Conservation (phyloP, 2,888 invertebrate species). For the Drosophila neutralis region DNA sequence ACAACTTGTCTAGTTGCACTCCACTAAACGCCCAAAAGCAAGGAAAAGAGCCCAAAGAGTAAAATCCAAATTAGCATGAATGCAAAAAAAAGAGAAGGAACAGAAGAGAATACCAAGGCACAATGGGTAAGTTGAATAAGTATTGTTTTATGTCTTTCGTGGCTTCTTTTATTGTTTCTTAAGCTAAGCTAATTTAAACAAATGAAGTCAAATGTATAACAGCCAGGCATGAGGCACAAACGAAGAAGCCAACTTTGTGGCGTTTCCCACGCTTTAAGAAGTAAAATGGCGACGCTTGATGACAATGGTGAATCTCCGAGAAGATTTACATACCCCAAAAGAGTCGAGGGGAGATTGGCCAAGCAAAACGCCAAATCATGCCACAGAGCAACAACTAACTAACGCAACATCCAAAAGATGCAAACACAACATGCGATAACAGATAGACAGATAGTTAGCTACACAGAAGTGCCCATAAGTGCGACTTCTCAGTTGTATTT, state of each 20-base stretch:
- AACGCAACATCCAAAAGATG: slow-evolving; percentile 54
- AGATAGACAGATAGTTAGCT: slow-evolving; percentile 1
- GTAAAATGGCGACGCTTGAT: slow-evolving; percentile 37
- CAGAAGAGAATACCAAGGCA: neutral
- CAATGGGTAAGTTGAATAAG: slow-evolving; percentile 25
- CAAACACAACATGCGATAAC: slow-evolving; percentile 37
- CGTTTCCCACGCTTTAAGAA: slow-evolving; percentile 67
- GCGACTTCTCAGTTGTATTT: slow-evolving; percentile 24
- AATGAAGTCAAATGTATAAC: slow-evolving; percentile 46
- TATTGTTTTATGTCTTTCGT: slow-evolving; percentile 11
- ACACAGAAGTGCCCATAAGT: slow-evolving; percentile 17
- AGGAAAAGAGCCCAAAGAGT: slow-evolving; percentile 24
- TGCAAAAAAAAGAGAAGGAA: neutral
- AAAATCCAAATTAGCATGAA: slow-evolving; percentile 42
- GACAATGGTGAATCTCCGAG: slow-evolving; percentile 35
- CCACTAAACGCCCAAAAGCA: slow-evolving; percentile 42
- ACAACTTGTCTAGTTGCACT: slow-evolving; percentile 42
- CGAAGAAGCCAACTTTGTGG: slow-evolving; percentile 5
- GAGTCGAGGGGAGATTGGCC: neutral
- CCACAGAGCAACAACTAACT: slow-evolving; percentile 46
- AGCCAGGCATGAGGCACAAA: neutral
- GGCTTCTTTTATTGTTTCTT: slow-evolving; percentile 9
- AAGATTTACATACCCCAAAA: slow-evolving; percentile 31
- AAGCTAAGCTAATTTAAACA: slow-evolving; percentile 43
- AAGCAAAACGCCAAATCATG: slow-evolving; percentile 46